Evolutionary conservation across 2,888 invertebrate genomes (phyloP), one percentile per base, ranked within the genome.

Genomic region (Eremobia ochroleuca): DNA sequence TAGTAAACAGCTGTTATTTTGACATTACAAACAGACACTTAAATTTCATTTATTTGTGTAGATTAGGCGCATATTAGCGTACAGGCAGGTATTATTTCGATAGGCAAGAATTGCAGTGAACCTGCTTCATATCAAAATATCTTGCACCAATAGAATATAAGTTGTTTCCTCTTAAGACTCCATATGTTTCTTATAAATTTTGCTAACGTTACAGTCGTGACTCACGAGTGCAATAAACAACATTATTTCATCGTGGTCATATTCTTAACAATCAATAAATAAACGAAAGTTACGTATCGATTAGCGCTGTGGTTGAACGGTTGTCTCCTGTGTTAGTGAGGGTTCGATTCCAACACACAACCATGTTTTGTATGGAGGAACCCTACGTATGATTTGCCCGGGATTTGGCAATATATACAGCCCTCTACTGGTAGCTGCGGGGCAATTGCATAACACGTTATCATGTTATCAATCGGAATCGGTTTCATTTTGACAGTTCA

Each of bases 191-290:
- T 31, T 6, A 52, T n/a, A 40, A 64, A 62, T 15, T 37, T 37
- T 58, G 73, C 59, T 59, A 69, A 69, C 69, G n/a, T 58, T n/a
- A 58, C 59, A 72, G 34, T 34, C 25, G n/a, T 66, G 59, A 37
- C 40, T 78, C 72, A 61, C 78, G 73, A 79, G 58, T 70, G 65
- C 69, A 62, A 70, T 69, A 43, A 46, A 11, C n/a, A 68, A 76
- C n/a, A n/a, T n/a, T 70, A 55, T 68, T 28, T 79, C 15, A 71
- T 37, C 43, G n/a, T 31, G 28, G 62, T 67, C 15, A 28, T 46
- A 25, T 43, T 46, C 15, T 34, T 34, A 46, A 34, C 25, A 31
- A 65, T 43, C n/a, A 64, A 46, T 31, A n/a, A 11, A 37, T 28
- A 61, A 62, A 31, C 21, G 31, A 65, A 59, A 66, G 28, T 34